phyloP scores from a whole-genome alignment of 2,797 vertebrate species.

The Danionella dracula region DNA sequence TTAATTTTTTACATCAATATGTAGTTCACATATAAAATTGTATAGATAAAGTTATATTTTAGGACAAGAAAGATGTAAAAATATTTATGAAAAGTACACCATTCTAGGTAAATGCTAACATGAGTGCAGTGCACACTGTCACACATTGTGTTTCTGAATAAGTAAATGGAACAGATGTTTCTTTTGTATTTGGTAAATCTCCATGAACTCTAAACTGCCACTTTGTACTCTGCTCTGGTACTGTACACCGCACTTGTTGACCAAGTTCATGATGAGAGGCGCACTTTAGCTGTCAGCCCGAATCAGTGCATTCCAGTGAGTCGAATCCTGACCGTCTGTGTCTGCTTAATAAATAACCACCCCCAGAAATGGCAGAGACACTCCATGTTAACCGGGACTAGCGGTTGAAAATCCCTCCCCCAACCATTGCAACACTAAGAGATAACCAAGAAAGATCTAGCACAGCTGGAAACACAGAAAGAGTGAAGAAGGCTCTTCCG shows the following conservation, averaged over 20 bases:
- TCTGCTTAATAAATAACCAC: slow-evolving; percentile 54
- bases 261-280: slow-evolving; percentile 28
- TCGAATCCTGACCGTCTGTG: slow-evolving; percentile 38
- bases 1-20: no score
- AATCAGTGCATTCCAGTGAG: slow-evolving; percentile 38
- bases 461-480: slow-evolving; percentile 36
- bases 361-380: slow-evolving; percentile 40
- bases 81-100: no score
- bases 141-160: slow-evolving; percentile 29
- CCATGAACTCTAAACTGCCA: slow-evolving; percentile 30
- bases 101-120: neutral
- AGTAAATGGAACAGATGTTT: slow-evolving; percentile 49
- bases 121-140: neutral
- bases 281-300: slow-evolving; percentile 53
- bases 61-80: no score
- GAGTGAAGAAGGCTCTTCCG: slow-evolving; percentile 32
- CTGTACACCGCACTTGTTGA: slow-evolving; percentile 33
- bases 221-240: slow-evolving; percentile 33
- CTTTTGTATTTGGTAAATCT: slow-evolving; percentile 27
- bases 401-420: slow-evolving; percentile 10
- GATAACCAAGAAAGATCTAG: slow-evolving; percentile 47
- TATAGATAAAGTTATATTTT: no score
- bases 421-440: slow-evolving; percentile 33
- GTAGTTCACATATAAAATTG: no score
- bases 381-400: slow-evolving; percentile 43